A percentile compares a stretch with the other conserved stretches of the same genome.
phyloP scores from a whole-genome alignment of 2,797 vertebrate species.

The Aythya fuligula region DNA sequence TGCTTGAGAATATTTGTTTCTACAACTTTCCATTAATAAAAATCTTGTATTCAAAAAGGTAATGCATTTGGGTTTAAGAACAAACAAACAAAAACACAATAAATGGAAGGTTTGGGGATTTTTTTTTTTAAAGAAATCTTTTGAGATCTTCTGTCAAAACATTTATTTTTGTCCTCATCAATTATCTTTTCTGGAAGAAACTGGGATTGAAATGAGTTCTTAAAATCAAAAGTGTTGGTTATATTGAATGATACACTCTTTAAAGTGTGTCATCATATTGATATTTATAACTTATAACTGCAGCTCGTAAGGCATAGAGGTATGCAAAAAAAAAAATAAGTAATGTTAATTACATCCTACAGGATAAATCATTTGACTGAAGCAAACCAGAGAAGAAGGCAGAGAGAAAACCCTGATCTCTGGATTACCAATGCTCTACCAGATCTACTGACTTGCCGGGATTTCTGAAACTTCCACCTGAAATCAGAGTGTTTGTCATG shows the following conservation, averaged over 20 bases:
- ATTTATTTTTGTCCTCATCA: background rate
- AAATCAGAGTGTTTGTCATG: fast-evolving
- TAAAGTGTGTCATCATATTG: background rate
- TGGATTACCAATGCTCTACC: fast-evolving
- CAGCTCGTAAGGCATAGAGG: background rate
- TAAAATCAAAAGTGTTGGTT: background rate
- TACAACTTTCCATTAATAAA: background rate
- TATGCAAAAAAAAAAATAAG: background rate
- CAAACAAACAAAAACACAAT: too few relatives aligned
- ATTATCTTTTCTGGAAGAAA: background rate
- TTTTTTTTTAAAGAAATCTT: background rate
- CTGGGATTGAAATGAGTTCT: background rate
- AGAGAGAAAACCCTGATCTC: background rate
- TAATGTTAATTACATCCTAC: background rate
- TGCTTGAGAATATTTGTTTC: background rate
- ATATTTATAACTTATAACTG: background rate
- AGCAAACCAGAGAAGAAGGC: background rate
- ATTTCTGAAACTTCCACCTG: background rate
- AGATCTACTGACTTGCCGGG: background rate
- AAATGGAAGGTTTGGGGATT: background rate
- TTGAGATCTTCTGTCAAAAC: background rate
- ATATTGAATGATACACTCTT: background rate
- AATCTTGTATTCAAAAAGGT: background rate
- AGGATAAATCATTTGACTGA: background rate
- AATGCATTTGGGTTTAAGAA: background rate